Conservation (phyloP, 2,797 vertebrate species). For the Oceanodroma leucorhoa region DNA sequence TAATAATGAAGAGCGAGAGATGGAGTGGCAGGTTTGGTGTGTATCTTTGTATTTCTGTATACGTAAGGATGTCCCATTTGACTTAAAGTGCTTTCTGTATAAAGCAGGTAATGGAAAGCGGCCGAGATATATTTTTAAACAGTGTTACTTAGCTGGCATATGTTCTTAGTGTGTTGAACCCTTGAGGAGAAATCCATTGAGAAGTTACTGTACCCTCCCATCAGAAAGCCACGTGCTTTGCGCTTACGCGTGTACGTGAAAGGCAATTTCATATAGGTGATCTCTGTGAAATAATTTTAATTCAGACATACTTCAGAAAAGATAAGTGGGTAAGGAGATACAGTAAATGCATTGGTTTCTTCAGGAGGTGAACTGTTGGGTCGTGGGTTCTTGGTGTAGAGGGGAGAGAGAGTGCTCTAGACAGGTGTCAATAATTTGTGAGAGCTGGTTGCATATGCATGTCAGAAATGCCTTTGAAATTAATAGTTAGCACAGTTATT, state of each 20-base stretch:
- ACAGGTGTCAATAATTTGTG: background rate
- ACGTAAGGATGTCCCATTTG: background rate
- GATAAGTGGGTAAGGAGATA: background rate
- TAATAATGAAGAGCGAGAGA: background rate
- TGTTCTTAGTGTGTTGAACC: background rate
- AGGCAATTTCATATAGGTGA: background rate
- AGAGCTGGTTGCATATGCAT: background rate
- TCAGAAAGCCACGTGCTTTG: background rate
- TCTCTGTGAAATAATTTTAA: background rate
- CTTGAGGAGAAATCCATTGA: background rate
- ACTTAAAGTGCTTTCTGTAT: background rate
- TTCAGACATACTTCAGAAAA: background rate
- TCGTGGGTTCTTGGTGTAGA: background rate
- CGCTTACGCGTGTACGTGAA: fast-evolving
- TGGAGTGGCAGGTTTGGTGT: background rate
- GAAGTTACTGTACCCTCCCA: background rate
- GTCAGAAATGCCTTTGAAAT: background rate
- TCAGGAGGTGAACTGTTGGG: background rate
- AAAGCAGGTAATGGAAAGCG: background rate
- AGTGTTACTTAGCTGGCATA: background rate
- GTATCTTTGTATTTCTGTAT: background rate
- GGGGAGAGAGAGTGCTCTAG: background rate
- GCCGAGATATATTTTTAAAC: background rate
- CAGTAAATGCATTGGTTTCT: background rate
- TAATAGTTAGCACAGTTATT: background rate